Evolutionary conservation across 2,113 vertebrate species (phyloP), one percentile per base, ranked within the genome.

Genomic region (Sinocyclocheilus anshuiensis): DNA sequence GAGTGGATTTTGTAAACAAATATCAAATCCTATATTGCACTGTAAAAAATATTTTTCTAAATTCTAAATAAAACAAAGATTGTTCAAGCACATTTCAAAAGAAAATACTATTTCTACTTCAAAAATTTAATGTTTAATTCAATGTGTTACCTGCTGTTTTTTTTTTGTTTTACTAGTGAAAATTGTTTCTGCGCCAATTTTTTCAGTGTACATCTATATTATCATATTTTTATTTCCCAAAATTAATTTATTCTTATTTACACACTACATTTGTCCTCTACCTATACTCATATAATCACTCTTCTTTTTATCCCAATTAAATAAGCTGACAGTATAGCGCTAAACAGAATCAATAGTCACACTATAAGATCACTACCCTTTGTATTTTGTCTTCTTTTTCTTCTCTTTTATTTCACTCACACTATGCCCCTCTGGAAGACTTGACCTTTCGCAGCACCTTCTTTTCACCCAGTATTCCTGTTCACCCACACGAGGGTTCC

Each of bases 401-500:
- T 90, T 94, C 61, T 91, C 88, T 83, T 29, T 67, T 63, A 76
- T 86, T 15, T 86, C 57, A 11, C 92, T 91, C 2, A 89, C 33
- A 80, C 87, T 92, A 24, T 80, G 48, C 3, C 50, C 16, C 15
- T 79, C 75, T n/a, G 24, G 16, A 72, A 91, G 87, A 11, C 90
- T 90, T n/a, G 88, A 77, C 45, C 29, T 0, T 80, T 45, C 91
- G 87, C 12, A 91, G 18, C 13, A 93, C 88, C n/a, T 90, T 92
- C 88, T 91, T 94, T 63, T 92, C 77, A 94, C 84, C 15, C 83
- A 86, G 81, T 94, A 92, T 53, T 96, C 93, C 74, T 95, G 94
- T 53, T 95, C 89, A 50, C 91, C 92, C 20, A 75, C 87, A 61
- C 88, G 90, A 86, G 95, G 95, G 67, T 91, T 90, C 12, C 93